Base-by-base conservation (phyloP, 1,140 invertebrate species). In the Drosophila persimilis region DNA sequence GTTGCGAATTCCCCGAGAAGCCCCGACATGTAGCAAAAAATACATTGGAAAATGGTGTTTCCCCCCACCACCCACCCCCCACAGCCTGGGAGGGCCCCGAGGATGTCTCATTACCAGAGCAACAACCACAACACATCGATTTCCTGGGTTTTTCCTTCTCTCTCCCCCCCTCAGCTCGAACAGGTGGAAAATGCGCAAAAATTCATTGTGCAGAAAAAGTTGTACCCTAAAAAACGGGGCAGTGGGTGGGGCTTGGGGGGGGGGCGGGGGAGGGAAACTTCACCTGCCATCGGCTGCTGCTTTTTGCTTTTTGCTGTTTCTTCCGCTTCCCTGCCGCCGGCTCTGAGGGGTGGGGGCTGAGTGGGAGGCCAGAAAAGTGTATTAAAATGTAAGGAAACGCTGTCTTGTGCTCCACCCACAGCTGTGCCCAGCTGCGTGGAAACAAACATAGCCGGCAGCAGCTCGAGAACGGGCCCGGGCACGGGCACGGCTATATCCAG, bases 201-300 rank as follows among this genome's bases (percentile, higher is more conserved):
- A 86, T 86, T 88, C 81, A 86, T 86, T 86, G 81, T 86, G 81
- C 83, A 86, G 83, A 86, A 86, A 85, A 86, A 86, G 81, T 86
- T 85, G 17, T 62, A 45, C 7, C 46, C 17, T 56, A 48, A 20
- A 53, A 77, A 77, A 55, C 59, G 56, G 22, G 51, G 26, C 24
- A n/a, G 62, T 0, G 17, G 17, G 17, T 0, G 17, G 17, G 17
- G 17, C 15, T 0, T 15, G 17, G 1, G 17, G 17, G 17, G 17
- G 0, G 0, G 17, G 17, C 0, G 17, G 17, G 0, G 0, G 17
- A 0, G 17, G 54, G 13, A 35, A 77, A 62, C 52, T 64, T 56
- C 53, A 81, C 77, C 81, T 81, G 83, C 77, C 79, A 46, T 15
- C 58, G 81, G 81, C 81, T 77, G 77, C 80, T 85, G 81, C 81